Percentiles rank a stretch among this genome's conserved stretches.
Evolutionary conservation across 1,140 invertebrate species (phyloP).

Genomic region (Megathymus violae): DNA sequence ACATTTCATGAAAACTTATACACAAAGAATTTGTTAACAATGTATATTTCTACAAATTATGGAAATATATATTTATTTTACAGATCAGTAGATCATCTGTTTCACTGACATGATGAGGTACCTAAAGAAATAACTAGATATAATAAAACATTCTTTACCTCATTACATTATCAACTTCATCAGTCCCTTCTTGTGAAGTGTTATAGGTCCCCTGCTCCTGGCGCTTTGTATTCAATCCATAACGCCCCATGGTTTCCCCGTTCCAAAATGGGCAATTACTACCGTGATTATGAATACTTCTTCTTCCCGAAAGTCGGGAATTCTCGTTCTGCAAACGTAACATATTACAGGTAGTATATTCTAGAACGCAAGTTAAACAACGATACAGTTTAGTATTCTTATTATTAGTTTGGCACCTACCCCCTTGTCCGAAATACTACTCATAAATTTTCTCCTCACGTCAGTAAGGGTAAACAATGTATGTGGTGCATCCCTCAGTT

Average conservation of each 20-base stretch:
- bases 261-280: conserved; percentile 22
- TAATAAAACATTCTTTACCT: too few species aligned
- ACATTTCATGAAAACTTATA: too few species aligned
- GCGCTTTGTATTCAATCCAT: conserved; percentile 43
- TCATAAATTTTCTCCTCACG: conserved; percentile 14
- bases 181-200: conserved; percentile 38
- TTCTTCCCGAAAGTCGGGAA: conserved; percentile 52
- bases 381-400: neutral
- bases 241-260: conserved; percentile 49
- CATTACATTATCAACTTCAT: conserved; percentile 70
- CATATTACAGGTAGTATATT: neutral
- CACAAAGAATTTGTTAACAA: too few species aligned
- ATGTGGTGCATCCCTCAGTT: too few species aligned
- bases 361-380: neutral
- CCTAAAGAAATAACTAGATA: too few species aligned
- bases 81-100: too few species aligned
- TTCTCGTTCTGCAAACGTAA: conserved; percentile 44
- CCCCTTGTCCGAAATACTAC: conserved; percentile 3
- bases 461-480: too few species aligned
- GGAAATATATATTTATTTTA: too few species aligned
- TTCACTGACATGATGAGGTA: too few species aligned
- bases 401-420: neutral
- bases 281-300: conserved; percentile 52
- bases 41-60: too few species aligned
- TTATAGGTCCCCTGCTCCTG: neutral